Evolutionary conservation across 1,140 invertebrate species (phyloP).

Genomic region (Rhopalosiphum padi): DNA sequence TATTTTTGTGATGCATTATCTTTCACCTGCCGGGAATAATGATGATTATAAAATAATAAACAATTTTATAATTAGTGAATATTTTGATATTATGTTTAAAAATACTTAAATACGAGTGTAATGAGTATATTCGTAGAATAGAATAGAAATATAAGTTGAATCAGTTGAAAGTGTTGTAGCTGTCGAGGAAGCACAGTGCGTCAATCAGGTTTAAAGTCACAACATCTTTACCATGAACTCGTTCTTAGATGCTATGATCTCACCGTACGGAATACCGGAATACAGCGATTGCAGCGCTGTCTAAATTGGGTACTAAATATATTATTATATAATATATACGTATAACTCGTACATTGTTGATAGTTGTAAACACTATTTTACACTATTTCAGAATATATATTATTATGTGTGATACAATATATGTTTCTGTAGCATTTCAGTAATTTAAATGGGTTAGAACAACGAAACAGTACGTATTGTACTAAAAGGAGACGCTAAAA

Average conservation of each 20-base stretch:
- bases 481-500: no score
- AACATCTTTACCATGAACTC: background rate
- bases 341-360: background rate
- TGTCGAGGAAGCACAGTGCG: no score
- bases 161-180: background rate
- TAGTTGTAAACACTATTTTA: no score
- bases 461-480: no score
- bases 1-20: background rate
- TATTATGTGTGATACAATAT: no score
- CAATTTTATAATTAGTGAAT: no score
- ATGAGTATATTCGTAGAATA: background rate
- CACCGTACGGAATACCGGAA: fast-evolving
- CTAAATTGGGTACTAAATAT: background rate
- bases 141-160: background rate
- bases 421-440: no score
- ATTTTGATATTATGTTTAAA: no score
- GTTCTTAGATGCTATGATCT: background rate
- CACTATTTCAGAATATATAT: no score
- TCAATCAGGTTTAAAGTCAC: background rate
- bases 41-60: background rate
- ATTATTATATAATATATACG: background rate
- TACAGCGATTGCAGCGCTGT: background rate
- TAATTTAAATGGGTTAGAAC: no score
- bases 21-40: background rate
- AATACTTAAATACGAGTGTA: no score